Conservation (phyloP, 2,113 vertebrate genomes). For the Pygoscelis antarcticus region DNA sequence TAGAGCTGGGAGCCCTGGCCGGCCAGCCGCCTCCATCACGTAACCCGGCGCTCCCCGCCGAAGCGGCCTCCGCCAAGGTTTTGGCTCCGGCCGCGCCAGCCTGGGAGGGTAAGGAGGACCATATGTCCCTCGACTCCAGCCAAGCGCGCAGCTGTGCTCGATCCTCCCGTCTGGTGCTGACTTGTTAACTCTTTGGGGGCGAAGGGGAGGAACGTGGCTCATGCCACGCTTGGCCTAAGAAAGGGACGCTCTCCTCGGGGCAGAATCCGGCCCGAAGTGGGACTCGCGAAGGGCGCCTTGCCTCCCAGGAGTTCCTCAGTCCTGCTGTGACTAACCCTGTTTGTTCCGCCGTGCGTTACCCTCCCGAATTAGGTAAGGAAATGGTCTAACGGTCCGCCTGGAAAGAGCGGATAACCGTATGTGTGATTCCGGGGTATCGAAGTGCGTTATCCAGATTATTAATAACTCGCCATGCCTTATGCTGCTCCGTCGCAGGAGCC, state of each 20-base stretch:
- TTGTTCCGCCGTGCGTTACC: neutral
- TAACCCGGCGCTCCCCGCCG: neutral
- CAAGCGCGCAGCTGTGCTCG: neutral
- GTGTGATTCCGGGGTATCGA: neutral
- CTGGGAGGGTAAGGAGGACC: neutral
- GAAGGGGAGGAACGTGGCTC: neutral
- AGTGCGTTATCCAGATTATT: neutral
- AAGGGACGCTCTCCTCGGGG: neutral
- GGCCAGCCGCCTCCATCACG: neutral
- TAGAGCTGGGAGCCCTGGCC: neutral
- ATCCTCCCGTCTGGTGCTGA: neutral
- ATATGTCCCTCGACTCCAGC: neutral
- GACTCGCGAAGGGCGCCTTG: accelerated
- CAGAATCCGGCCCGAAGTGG: neutral
- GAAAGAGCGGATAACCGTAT: neutral
- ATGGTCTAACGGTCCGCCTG: neutral
- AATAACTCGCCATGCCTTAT: neutral
- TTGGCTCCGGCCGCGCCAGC: neutral
- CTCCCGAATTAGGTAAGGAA: neutral
- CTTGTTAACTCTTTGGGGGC: neutral
- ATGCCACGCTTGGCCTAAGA: accelerated
- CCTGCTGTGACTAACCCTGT: neutral
- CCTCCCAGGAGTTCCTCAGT: neutral
- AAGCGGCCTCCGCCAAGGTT: neutral
- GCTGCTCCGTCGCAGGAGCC: neutral